Base-by-base conservation (phyloP, 2,888 invertebrate genomes). In the Campoplex capitator region DNA sequence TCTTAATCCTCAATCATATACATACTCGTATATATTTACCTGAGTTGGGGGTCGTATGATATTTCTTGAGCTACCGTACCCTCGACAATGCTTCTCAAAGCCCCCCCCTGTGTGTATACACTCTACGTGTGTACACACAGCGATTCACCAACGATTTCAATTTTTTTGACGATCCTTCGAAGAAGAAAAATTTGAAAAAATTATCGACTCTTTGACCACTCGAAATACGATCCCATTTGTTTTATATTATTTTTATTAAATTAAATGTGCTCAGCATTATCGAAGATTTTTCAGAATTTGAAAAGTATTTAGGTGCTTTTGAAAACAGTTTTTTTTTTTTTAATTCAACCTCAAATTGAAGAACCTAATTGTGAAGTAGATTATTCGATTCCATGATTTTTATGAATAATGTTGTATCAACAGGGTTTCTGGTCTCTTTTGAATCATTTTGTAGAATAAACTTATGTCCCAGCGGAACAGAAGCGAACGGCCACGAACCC, bases 401-500 rank as follows among this genome's bases (percentile, higher is more conserved):
- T 4, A 7, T 32, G 32, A 6, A 62, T 32, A 62, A 32, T 13
- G 13, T 62, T 6, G 32, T 16, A 32, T 62, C 32, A 16, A 3
- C 28, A 32, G 32, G 32, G 32, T 16, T 51, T 32, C 32, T 32
- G 16, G 7, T 16, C 13, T 16, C 62, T 56, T 70, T 28, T 58
- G 28, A 70, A 79, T 9, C 28, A 45, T 1, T 11, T 70, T 70
- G 54, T 54, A 56, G 23, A 32, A 9, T 23, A 23, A 35, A 2
- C 13, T 18, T 32, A 48, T 32, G 13, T 18, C 51, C 54, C 68
- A 48, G 28, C 70, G 54, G 71, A 84, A 78, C 84, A 73, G 86
- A 82, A 87, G 77, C 86, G 84, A 87, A 70, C 81, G 78, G 84
- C 79, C 83, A 75, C 78, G 87, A 87, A 78, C 81, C 77, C 70